A percentile compares a stretch with the other conserved stretches of the same genome.
Conservation (phyloP, 1,140 invertebrate species). For the Eubasilissa regina region DNA sequence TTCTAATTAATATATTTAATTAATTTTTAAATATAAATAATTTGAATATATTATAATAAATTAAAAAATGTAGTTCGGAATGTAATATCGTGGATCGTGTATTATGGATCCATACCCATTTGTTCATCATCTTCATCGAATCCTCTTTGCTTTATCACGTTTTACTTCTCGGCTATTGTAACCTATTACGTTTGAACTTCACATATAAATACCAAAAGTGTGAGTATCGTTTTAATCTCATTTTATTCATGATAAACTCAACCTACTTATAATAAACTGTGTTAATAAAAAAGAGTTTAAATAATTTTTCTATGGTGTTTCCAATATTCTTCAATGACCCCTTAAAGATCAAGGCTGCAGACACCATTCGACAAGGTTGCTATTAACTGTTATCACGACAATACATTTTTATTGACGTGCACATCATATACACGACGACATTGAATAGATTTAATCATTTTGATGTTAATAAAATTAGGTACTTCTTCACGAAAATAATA, state of each 20-base stretch:
- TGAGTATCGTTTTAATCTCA: constrained; percentile 26
- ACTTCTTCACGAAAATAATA: too few species aligned
- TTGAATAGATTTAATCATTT: background rate
- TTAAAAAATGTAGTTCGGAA: too few species aligned
- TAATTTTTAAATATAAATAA: too few species aligned
- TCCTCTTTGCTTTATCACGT: too few species aligned
- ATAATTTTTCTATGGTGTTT: constrained; percentile 3
- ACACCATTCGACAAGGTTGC: background rate
- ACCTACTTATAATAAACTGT: background rate
- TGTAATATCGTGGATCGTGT: too few species aligned
- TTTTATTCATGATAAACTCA: constrained; percentile 6
- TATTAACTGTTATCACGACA: constrained; percentile 21
- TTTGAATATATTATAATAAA: too few species aligned
- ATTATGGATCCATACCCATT: too few species aligned
- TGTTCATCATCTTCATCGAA: too few species aligned
- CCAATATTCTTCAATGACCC: constrained; percentile 7
- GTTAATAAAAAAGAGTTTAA: constrained; percentile 1
- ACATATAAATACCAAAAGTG: constrained; percentile 11
- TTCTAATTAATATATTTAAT: too few species aligned
- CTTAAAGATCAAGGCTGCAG: constrained; percentile 18
- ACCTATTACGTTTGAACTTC: constrained; percentile 24
- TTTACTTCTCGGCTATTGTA: background rate
- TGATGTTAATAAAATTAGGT: background rate
- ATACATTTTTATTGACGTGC: constrained; percentile 11
- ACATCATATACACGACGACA: background rate